Evolutionary conservation across 2,888 invertebrate genomes (phyloP), one percentile per base, ranked within the genome.

Genomic region (Lycophotia porphyrea): DNA sequence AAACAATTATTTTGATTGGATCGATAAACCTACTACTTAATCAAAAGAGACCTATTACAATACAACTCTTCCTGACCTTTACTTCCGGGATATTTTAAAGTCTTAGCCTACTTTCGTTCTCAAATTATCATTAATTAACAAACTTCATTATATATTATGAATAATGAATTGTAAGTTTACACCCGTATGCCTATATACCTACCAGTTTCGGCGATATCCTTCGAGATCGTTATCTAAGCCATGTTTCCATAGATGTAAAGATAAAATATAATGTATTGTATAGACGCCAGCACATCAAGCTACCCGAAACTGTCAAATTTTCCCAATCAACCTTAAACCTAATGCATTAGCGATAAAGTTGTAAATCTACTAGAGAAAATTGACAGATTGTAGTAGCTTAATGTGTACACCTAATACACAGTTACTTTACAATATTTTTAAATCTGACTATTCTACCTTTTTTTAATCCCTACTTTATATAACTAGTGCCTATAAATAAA

Each of bases 221-320:
- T 15, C 49, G 18, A 68, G 42, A 78, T 34, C 21, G 4, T 27
- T 61, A 36, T 69, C 34, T 36, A 39, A 24, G 42, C 11, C 5
- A 21, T 44, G 27, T 78, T 69, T 63, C 63, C 39, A n/a, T 39
- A 39, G n/a, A 52, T 61, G n/a, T 7, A 61, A 61, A 63, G 63
- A 63, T 63, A 39, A 36, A 13, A 27, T 55, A n/a, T n/a, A n/a
- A n/a, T n/a, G n/a, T n/a, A n/a, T n/a, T n/a, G n/a, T n/a, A n/a
- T n/a, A n/a, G n/a, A n/a, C n/a, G n/a, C n/a, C n/a, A n/a, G n/a
- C n/a, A n/a, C n/a, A n/a, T n/a, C n/a, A n/a, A n/a, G n/a, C n/a
- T n/a, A n/a, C n/a, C n/a, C n/a, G n/a, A n/a, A n/a, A n/a, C n/a
- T n/a, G n/a, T n/a, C n/a, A n/a, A n/a, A n/a, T n/a, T n/a, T n/a